Conservation (phyloP, 2,113 vertebrate genomes). For the Pelvicachromis taeniatus region DNA sequence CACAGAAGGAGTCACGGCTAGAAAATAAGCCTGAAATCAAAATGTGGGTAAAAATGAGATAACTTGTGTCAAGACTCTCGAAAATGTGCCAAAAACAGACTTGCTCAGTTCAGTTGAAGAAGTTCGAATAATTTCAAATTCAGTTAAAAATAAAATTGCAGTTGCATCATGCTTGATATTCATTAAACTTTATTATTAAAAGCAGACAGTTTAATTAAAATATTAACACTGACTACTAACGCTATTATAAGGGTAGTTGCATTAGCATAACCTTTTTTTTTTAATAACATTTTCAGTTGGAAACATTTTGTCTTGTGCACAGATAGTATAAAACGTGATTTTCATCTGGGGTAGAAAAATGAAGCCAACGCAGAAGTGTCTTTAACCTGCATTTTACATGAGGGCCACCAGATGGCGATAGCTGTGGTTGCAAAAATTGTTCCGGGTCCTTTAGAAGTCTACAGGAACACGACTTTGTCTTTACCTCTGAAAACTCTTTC, state of each 20-base stretch:
- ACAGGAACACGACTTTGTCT: neutral
- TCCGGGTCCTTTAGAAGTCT: neutral
- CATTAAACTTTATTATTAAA: neutral
- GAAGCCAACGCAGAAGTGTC: neutral
- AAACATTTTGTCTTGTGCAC: neutral
- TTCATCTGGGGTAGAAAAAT: neutral
- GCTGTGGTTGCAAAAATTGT: neutral
- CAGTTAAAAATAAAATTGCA: neutral
- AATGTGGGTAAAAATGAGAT: neutral
- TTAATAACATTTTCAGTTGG: neutral
- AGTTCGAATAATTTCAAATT: neutral
- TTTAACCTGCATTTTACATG: neutral
- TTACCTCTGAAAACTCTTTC: neutral
- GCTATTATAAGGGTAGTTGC: neutral
- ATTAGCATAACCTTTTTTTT: neutral
- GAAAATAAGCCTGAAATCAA: neutral
- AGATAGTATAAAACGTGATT: fast-evolving
- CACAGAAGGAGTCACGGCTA: neutral
- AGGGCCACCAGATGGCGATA: neutral
- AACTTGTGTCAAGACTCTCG: neutral
- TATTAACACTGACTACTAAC: neutral
- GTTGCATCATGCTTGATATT: neutral
- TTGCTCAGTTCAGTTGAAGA: neutral
- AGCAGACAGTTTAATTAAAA: neutral
- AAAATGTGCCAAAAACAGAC: neutral